These are phyloP conservation scores for Trachelus iudaicus DNA, from an alignment of 2,888 invertebrate species.

Conservation along the genomic window DNA sequence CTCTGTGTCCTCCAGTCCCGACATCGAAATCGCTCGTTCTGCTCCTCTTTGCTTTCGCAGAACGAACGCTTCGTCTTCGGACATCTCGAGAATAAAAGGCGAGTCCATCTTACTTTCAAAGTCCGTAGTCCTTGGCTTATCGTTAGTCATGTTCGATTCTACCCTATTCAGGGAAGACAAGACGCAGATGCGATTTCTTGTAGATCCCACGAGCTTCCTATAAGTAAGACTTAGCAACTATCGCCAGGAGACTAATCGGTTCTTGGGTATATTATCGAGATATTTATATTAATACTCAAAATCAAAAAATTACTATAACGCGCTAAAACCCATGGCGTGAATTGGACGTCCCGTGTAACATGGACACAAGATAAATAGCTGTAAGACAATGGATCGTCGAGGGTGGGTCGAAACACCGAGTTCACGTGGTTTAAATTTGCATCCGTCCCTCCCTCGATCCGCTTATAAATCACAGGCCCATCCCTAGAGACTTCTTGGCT, in stretches of 20 bases:
- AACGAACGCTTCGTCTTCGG: neutral
- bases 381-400: slow-evolving; percentile 52
- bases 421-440: slow-evolving; percentile 60
- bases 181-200: neutral
- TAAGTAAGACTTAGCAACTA: too few relatives aligned
- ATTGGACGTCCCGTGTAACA: neutral
- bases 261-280: too few relatives aligned
- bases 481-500: neutral
- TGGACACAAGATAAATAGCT: slow-evolving; percentile 52
- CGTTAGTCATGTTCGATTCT: neutral
- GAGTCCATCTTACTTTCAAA: neutral
- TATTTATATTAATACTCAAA: neutral
- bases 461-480: slow-evolving; percentile 55
- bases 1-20: slow-evolving; percentile 18
- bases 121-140: neutral
- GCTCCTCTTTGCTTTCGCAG: slow-evolving; percentile 10
- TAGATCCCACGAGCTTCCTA: neutral
- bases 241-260: too few relatives aligned
- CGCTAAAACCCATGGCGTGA: neutral
- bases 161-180: neutral
- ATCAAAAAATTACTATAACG: neutral
- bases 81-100: neutral
- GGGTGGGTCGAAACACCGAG: slow-evolving; percentile 40
- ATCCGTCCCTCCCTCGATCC: slow-evolving; percentile 51
- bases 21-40: slow-evolving; percentile 28